phyloP scores from a whole-genome alignment of 2,797 vertebrate genomes.

The Sebastes diploproa region DNA sequence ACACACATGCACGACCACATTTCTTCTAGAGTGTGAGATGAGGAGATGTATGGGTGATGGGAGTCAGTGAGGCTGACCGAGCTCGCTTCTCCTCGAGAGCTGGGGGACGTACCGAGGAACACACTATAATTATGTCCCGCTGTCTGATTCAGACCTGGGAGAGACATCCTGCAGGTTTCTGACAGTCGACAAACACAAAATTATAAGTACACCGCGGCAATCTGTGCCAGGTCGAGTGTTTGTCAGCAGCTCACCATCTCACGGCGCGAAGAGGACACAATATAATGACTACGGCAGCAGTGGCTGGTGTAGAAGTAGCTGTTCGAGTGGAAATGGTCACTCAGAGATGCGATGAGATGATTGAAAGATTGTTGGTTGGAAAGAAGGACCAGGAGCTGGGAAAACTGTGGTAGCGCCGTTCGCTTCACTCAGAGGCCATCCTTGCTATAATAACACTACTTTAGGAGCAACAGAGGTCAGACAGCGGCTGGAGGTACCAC shows the following conservation, averaged over 20 bases:
- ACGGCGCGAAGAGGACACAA: not conserved
- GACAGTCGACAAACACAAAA: constrained; percentile 52
- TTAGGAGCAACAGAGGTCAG: too few species aligned
- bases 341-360: not conserved
- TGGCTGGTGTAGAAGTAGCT: not conserved
- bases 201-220: constrained; percentile 14
- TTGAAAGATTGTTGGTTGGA: constrained; percentile 6
- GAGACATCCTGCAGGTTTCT: constrained; percentile 33
- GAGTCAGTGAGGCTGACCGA: constrained; percentile 42
- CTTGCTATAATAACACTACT: too few species aligned
- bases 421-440: too few species aligned
- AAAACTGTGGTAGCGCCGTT: not conserved
- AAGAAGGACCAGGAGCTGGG: not conserved
- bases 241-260: constrained; percentile 31
- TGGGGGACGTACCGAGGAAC: constrained; percentile 34
- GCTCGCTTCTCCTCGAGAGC: constrained; percentile 26
- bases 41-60: constrained; percentile 33
- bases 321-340: not conserved
- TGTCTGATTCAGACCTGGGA: constrained; percentile 31
- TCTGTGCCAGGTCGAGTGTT: constrained; percentile 20
- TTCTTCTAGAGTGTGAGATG: constrained; percentile 17
- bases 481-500: too few species aligned
- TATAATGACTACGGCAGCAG: constrained; percentile 36
- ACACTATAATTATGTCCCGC: constrained; percentile 51
- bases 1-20: constrained; percentile 6